phyloP scores from a whole-genome alignment of 1,140 invertebrate species.

The Drosophila arawakana region DNA sequence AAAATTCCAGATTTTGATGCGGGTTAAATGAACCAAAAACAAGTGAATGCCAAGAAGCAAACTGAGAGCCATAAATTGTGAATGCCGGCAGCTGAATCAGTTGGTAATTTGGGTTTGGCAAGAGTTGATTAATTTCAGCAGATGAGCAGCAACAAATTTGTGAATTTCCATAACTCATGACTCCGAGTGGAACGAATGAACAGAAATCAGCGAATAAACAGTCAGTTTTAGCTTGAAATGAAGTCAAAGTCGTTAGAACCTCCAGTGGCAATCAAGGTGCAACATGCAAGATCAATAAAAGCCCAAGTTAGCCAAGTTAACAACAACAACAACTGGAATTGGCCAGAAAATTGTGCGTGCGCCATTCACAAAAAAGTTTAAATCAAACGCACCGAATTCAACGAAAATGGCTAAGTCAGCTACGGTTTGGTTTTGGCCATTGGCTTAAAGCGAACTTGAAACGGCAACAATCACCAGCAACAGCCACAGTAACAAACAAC shows the following conservation, averaged over 20 bases:
- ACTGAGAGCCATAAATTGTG: constrained; percentile 44
- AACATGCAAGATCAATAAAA: constrained; percentile 61
- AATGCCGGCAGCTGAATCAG: constrained; percentile 43
- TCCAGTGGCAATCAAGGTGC: constrained; percentile 54
- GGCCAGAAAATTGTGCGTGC: constrained; percentile 53
- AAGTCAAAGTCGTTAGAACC: constrained; percentile 37
- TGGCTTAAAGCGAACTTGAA: constrained; percentile 52
- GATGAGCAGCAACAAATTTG: neutral
- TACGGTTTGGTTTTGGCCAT: constrained; percentile 25
- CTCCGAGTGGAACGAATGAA: neutral
- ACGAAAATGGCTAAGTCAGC: constrained; percentile 44
- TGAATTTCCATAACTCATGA: neutral
- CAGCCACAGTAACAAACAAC: constrained; percentile 27
- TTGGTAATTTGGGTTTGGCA: constrained; percentile 48
- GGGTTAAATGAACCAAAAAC: constrained; percentile 25
- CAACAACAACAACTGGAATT: constrained; percentile 22
- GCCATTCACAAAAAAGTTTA: constrained; percentile 40
- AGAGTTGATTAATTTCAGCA: constrained; percentile 42
- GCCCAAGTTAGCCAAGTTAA: constrained; percentile 6
- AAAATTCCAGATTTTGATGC: constrained; percentile 57
- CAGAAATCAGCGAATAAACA: neutral
- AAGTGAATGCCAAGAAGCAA: constrained; percentile 13
- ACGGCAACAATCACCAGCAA: constrained; percentile 41
- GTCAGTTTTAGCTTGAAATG: neutral
- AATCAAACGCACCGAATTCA: constrained; percentile 43